These are phyloP conservation scores for Saccostrea glomerata DNA, from an alignment of 1,140 invertebrate genomes.

Conservation along the genomic window DNA sequence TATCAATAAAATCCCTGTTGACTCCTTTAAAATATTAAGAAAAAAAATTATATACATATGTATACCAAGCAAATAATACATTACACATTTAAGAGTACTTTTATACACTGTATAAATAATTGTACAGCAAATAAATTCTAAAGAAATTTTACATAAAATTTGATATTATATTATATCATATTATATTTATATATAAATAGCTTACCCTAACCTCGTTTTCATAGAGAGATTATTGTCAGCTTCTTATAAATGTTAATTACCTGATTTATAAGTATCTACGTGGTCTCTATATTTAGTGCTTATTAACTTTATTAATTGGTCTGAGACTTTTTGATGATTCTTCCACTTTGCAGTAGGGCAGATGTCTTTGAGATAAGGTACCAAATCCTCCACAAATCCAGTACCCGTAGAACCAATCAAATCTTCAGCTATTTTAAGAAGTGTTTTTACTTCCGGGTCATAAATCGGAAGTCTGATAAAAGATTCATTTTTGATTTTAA, in stretches of 20 bases:
- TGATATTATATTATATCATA: too few species aligned
- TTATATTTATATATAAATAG: too few species aligned
- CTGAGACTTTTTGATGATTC: not conserved
- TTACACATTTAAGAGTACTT: too few species aligned
- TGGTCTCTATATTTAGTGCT: constrained; percentile 34
- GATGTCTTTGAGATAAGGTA: constrained; percentile 41
- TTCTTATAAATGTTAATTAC: not conserved
- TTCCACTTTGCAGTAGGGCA: constrained; percentile 34
- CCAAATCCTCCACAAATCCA: constrained; percentile 47
- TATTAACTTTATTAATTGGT: not conserved
- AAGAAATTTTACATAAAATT: too few species aligned
- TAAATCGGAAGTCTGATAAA: constrained; percentile 13
- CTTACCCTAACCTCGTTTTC: too few species aligned
- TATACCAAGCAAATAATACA: too few species aligned
- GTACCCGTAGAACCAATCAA: not conserved
- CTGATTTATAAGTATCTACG: constrained; percentile 13
- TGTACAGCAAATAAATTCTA: too few species aligned
- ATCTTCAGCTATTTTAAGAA: constrained; percentile 41
- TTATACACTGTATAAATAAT: too few species aligned
- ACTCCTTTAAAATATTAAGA: constrained; percentile 38
- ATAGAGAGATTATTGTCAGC: too few species aligned
- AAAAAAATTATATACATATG: too few species aligned
- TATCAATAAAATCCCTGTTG: constrained; percentile 53
- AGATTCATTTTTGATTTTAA: not conserved
- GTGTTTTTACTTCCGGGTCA: constrained; percentile 27